A percentile compares a stretch with the other conserved stretches of the same genome.
These are phyloP conservation scores for Baronia brevicornis DNA, from an alignment of 2,888 invertebrate genomes.

Conservation along the genomic window DNA sequence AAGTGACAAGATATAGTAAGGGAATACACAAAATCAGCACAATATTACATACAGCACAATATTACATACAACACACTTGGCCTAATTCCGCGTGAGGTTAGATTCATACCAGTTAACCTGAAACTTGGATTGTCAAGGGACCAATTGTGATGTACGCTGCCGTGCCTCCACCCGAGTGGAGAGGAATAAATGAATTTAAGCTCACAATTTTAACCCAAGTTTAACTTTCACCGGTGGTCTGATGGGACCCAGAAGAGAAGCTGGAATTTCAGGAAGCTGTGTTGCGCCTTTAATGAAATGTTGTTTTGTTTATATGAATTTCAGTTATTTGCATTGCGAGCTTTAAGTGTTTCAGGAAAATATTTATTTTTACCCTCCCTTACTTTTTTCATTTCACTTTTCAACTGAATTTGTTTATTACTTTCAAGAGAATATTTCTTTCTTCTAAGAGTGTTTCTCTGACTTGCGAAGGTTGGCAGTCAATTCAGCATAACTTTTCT, in stretches of 20 bases:
- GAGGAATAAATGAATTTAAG: slow-evolving; percentile 64
- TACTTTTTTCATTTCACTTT: no score
- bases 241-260: slow-evolving; percentile 26
- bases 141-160: slow-evolving; percentile 55
- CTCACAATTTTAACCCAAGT: slow-evolving; percentile 63
- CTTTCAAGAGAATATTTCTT: no score
- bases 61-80: slow-evolving; percentile 31
- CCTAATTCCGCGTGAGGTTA: slow-evolving; percentile 42
- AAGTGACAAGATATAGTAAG: no score
- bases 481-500: no score
- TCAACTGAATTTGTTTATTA: no score
- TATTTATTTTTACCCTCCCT: slow-evolving; percentile 21
- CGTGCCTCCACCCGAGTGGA: slow-evolving; percentile 33
- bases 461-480: no score
- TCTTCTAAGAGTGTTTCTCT: no score
- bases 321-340: slow-evolving; percentile 5
- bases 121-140: slow-evolving; percentile 54
- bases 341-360: background rate
- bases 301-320: slow-evolving; percentile 7
- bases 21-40: no score
- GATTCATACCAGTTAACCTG: slow-evolving; percentile 46
- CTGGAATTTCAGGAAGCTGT: slow-evolving; percentile 34
- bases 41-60: slow-evolving; percentile 28
- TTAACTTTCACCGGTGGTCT: slow-evolving; percentile 42
- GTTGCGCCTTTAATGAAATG: slow-evolving; percentile 8